Evolutionary conservation across 2,113 vertebrate genomes (phyloP).

Genomic region (Forbesichthys papilliferus): DNA sequence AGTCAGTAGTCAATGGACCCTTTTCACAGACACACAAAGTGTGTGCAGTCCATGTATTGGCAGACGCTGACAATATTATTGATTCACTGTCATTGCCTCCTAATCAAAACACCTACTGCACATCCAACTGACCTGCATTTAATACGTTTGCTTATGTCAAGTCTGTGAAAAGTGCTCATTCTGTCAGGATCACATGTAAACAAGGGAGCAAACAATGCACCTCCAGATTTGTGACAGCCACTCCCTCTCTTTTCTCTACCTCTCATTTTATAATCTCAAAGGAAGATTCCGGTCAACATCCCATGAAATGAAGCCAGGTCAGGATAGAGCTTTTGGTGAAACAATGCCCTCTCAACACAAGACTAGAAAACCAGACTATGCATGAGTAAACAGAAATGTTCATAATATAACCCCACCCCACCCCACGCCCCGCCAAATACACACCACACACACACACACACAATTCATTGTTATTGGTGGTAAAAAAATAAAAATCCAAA

Average conservation of each 20-base stretch:
- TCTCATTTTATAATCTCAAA: slow-evolving; percentile 10
- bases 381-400: slow-evolving; percentile 42
- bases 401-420: slow-evolving; percentile 42
- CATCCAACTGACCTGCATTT: too few relatives aligned
- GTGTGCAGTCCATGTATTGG: too few relatives aligned
- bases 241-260: slow-evolving; percentile 2
- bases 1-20: slow-evolving; percentile 24
- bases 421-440: not conserved
- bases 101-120: not conserved
- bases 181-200: too few relatives aligned
- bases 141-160: too few relatives aligned
- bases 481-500: slow-evolving; percentile 21
- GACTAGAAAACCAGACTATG: slow-evolving; percentile 46
- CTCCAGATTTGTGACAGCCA: not conserved
- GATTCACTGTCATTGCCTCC: not conserved
- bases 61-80: not conserved
- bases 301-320: slow-evolving; percentile 7
- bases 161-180: slow-evolving; percentile 20
- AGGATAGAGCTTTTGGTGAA: slow-evolving; percentile 11
- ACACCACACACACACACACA: not conserved
- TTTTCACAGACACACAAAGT: too few relatives aligned
- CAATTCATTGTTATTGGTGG: slow-evolving; percentile 59
- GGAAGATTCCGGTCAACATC: slow-evolving; percentile 28
- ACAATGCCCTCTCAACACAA: slow-evolving; percentile 44
- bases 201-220: slow-evolving; percentile 13